Conservation (phyloP, 2,888 invertebrate species). For the Cantharis rufa region DNA sequence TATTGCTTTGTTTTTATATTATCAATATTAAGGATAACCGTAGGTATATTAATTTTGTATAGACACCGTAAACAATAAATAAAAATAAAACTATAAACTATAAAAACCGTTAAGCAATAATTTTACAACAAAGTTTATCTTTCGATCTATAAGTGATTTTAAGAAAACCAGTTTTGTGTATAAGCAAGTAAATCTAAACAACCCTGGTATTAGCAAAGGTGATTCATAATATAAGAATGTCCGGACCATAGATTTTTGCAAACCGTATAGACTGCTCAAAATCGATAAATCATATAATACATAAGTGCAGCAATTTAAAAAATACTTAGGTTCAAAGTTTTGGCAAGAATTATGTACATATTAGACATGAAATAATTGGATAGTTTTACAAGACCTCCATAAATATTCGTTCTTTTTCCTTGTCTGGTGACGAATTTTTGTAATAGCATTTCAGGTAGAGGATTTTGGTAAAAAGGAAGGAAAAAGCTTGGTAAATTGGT, state of each 20-base stretch:
- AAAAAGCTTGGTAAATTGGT: neutral
- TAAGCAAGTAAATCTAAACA: constrained; percentile 24
- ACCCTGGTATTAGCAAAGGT: constrained; percentile 35
- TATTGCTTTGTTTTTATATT: constrained; percentile 10
- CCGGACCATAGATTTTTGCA: constrained; percentile 35
- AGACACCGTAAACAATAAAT: neutral
- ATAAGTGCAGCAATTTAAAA: neutral
- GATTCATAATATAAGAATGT: constrained; percentile 40
- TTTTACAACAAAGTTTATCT: constrained; percentile 3
- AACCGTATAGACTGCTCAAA: constrained; percentile 16
- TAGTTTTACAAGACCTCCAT: neutral
- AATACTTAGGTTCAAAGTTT: neutral
- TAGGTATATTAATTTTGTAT: neutral
- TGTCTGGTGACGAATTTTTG: neutral
- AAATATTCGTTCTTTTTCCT: neutral
- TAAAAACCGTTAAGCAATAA: neutral
- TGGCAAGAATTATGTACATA: neutral
- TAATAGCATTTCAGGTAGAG: neutral
- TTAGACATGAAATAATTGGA: neutral
- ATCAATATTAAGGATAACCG: neutral
- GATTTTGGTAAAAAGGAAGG: neutral
- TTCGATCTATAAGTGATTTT: constrained; percentile 20
- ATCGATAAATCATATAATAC: neutral
- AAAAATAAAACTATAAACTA: neutral
- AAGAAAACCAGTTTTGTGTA: constrained; percentile 25